Percentiles rank a stretch among this genome's conserved stretches.
These are phyloP conservation scores for Platysternon megacephalum DNA, from an alignment of 2,113 vertebrate species.

Conservation along the genomic window DNA sequence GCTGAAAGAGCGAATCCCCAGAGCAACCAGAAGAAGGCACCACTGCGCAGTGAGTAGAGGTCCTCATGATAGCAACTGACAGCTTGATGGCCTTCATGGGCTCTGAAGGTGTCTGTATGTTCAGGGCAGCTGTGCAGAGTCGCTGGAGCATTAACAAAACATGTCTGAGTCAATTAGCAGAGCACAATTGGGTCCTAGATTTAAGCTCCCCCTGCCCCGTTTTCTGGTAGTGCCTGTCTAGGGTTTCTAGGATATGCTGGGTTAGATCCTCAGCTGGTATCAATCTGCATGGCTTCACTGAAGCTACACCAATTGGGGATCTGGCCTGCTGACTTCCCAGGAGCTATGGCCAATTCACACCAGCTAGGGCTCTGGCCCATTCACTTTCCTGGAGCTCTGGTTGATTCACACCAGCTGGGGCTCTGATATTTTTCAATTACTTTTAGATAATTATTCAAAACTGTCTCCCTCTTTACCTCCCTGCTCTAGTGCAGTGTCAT, in stretches of 20 bases:
- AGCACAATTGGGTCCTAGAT: background rate
- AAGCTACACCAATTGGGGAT: too few species aligned
- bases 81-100: background rate
- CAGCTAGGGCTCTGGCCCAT: background rate
- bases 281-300: too few species aligned
- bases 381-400: too few species aligned
- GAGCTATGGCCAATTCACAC: fast-evolving
- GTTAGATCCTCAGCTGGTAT: fast-evolving
- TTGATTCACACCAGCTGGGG: background rate
- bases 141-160: background rate
- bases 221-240: background rate
- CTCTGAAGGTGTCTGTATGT: background rate
- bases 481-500: background rate
- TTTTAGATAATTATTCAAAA: background rate
- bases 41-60: too few species aligned
- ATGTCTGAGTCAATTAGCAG: background rate
- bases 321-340: background rate
- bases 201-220: background rate
- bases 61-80: background rate
- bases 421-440: background rate
- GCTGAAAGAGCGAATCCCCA: too few species aligned
- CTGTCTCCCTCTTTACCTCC: fast-evolving
- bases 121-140: background rate
- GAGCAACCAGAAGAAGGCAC: too few species aligned
- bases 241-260: fast-evolving